Conservation (phyloP, 2,797 vertebrate species). For the Siniperca undulata region DNA sequence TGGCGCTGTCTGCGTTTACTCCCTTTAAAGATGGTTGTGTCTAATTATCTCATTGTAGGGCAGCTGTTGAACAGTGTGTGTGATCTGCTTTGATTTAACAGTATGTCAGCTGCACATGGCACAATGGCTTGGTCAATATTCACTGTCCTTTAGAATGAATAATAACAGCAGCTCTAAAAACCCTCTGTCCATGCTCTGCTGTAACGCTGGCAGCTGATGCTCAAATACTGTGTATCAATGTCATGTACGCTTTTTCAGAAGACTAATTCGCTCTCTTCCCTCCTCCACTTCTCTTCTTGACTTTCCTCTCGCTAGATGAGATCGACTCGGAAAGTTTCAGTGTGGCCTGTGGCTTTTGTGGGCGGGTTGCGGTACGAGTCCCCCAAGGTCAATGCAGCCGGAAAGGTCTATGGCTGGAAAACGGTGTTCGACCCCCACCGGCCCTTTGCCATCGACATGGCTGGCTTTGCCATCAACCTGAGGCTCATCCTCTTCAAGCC, state of each 20-base stretch:
- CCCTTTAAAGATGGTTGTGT: constrained; percentile 51
- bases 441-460: constrained; percentile 99
- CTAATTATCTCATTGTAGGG: constrained; percentile 67
- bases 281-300: constrained; percentile 34
- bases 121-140: constrained; percentile 58
- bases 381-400: constrained; percentile 95
- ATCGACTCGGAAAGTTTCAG: constrained; percentile 94
- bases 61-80: constrained; percentile 56
- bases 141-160: constrained; percentile 57
- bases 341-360: constrained; percentile 98
- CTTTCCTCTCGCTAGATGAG: constrained; percentile 89
- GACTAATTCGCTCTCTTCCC: constrained; percentile 59
- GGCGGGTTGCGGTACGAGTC: constrained; percentile 96
- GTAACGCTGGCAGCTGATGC: constrained; percentile 43
- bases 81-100: constrained; percentile 50
- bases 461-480: constrained; percentile 97
- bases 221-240: constrained; percentile 50
- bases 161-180: constrained; percentile 50
- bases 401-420: constrained; percentile 99
- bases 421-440: constrained; percentile 97
- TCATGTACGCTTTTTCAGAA: constrained; percentile 57
- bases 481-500: constrained; percentile 95
- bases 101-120: constrained; percentile 45
- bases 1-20: constrained; percentile 41
- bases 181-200: constrained; percentile 27